Percentiles rank a stretch among this genome's conserved stretches.
phyloP scores from a whole-genome alignment of 2,797 vertebrate genomes.

The Neoniphon sammara region DNA sequence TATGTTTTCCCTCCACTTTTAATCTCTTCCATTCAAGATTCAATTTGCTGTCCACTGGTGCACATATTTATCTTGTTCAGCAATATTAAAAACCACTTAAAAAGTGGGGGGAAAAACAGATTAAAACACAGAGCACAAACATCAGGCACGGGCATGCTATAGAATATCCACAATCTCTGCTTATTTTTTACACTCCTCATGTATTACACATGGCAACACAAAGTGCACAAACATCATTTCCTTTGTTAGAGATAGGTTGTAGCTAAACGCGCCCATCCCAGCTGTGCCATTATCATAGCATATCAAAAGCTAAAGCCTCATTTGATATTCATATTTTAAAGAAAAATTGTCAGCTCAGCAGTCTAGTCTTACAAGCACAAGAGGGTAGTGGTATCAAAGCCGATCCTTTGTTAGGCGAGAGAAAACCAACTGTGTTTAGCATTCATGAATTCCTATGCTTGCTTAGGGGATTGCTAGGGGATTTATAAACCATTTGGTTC shows the following conservation, averaged over 20 bases:
- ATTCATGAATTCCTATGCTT: conserved; percentile 74
- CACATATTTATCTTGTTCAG: conserved; percentile 34
- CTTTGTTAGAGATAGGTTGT: conserved; percentile 35
- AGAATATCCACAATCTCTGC: neutral
- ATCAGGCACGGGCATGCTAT: conserved; percentile 9
- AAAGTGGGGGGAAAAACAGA: conserved; percentile 6
- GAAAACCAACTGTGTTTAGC: conserved; percentile 63
- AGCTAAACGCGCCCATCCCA: conserved; percentile 30
- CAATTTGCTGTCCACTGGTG: conserved; percentile 32
- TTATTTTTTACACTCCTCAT: neutral
- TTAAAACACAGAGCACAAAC: conserved; percentile 17
- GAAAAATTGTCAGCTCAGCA: conserved; percentile 73
- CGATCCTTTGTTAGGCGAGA: conserved; percentile 61
- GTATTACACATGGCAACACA: neutral
- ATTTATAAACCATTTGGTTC: conserved; percentile 76
- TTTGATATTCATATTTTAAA: conserved; percentile 74
- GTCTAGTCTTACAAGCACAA: conserved; percentile 57
- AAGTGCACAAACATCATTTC: conserved; percentile 13
- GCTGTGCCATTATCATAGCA: conserved; percentile 43
- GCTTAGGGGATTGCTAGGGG: conserved; percentile 65
- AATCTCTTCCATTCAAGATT: conserved; percentile 59
- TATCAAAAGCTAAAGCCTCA: conserved; percentile 63
- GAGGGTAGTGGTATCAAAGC: conserved; percentile 63
- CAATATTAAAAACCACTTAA: conserved; percentile 15
- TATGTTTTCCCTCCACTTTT: conserved; percentile 26